Base-by-base conservation (phyloP, 2,888 invertebrate species). In the Phyllotreta striolata region DNA sequence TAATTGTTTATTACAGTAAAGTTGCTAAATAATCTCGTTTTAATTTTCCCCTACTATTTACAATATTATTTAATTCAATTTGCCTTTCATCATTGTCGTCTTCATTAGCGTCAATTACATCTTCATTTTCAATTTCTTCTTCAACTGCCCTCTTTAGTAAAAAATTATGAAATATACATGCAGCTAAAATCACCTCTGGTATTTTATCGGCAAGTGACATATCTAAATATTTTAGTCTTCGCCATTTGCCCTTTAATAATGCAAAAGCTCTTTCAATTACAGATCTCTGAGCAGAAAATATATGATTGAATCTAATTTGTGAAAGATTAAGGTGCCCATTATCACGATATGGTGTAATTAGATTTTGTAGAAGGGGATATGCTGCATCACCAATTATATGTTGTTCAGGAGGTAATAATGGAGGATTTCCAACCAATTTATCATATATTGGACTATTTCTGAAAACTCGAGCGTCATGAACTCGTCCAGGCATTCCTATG, bases 181-280 rank as follows among this genome's bases (percentile, higher is more conserved):
- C 57, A 35, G 57, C 57, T 46, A 35, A 13, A 35, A 57, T 59
- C n/a, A 65, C 67, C 12, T 62, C 35, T 47, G 74, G 70, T 13
- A 73, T 68, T 34, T 70, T 62, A 62, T 74, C 71, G 9, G 49
- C 55, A 39, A 69, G 55, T 34, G 70, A 71, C 72, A 74, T 74
- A 43, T 74, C 71, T 6, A 75, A 34, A 60, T 62, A 75, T 55
- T 71, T 70, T n/a, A 74, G 54, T 38, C 74, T 54, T 12, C 74
- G 49, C 63, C 72, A 74, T 52, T 73, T 64, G 7, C 72, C 70
- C 59, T 69, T 67, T 39, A 74, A 49, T 35, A 73, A 47, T n/a
- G 71, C 72, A 66, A 74, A 74, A n/a, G 67, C 44, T 57, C 72
- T 38, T 66, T 74, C 72, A 10, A 74, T 67, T 10, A 62, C 56